A percentile compares a stretch with the other conserved stretches of the same genome.
These are phyloP conservation scores for Patagioenas fasciata DNA, from an alignment of 2,113 vertebrate genomes.

Conservation along the genomic window DNA sequence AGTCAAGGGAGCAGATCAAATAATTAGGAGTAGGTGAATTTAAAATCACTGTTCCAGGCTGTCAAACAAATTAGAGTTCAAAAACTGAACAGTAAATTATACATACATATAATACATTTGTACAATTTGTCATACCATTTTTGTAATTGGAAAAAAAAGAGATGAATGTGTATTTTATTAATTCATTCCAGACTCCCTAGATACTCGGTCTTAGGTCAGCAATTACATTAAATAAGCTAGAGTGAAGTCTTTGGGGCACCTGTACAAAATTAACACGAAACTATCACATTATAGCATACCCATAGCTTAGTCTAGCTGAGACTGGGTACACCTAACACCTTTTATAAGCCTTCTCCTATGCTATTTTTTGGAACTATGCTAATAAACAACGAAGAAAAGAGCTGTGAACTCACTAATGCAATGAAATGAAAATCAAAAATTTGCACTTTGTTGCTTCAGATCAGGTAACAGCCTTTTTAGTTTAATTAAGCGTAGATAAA, in stretches of 20 bases:
- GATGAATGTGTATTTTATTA: background rate
- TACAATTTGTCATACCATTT: background rate
- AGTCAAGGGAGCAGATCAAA: slow-evolving; percentile 7
- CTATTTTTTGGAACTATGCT: background rate
- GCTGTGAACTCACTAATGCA: background rate
- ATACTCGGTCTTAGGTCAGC: background rate
- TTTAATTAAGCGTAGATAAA: background rate
- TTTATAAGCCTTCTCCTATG: background rate
- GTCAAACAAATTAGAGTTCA: background rate
- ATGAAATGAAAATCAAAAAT: background rate
- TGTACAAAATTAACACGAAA: background rate
- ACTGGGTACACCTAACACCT: background rate
- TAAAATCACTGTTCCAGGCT: slow-evolving; percentile 7
- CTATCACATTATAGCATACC: background rate
- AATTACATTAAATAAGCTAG: background rate
- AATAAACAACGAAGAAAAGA: background rate
- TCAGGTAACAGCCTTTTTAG: background rate
- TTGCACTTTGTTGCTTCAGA: background rate
- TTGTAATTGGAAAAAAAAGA: background rate
- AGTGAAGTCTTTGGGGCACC: background rate
- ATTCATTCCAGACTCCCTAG: background rate
- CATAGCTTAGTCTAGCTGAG: background rate
- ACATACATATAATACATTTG: background rate
- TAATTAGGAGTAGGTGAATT: slow-evolving; percentile 14
- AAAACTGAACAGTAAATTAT: slow-evolving; percentile 19